Percentiles rank a stretch among this genome's conserved stretches.
Evolutionary conservation across 2,888 invertebrate genomes (phyloP).

Genomic region (Nomada goodeniana): DNA sequence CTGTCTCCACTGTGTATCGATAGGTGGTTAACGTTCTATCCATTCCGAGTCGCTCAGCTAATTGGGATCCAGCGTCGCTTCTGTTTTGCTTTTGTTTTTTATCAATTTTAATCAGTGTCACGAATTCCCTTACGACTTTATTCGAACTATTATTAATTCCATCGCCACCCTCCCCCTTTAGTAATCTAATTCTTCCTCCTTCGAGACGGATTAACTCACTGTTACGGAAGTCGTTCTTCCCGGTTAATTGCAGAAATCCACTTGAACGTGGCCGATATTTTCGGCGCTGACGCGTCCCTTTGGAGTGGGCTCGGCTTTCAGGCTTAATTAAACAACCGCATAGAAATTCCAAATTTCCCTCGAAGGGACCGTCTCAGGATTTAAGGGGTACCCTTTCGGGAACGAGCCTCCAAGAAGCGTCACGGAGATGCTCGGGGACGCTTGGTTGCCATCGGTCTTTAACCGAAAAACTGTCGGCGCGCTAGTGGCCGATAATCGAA

Average conservation of each 20-base stretch:
- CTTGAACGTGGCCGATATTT: constrained; percentile 29
- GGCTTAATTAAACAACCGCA: constrained; percentile 40
- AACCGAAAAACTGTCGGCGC: constrained; percentile 72
- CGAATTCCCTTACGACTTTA: too few relatives aligned
- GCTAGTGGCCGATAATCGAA: constrained; percentile 71
- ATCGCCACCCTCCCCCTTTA: neutral
- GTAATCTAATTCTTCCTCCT: neutral
- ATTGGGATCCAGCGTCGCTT: neutral
- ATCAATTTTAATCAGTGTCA: too few relatives aligned
- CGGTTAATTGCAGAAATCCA: constrained; percentile 39
- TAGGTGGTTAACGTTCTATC: neutral
- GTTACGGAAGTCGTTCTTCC: neutral
- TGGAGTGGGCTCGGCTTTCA: constrained; percentile 11
- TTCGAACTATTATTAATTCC: neutral
- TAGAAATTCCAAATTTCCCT: constrained; percentile 45
- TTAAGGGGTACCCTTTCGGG: constrained; percentile 27
- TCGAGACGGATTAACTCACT: neutral
- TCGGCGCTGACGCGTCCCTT: constrained; percentile 1
- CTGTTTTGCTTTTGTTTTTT: too few relatives aligned
- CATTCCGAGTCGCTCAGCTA: neutral
- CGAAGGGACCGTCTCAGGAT: constrained; percentile 34
- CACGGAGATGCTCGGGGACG: constrained; percentile 1
- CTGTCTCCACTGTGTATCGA: neutral
- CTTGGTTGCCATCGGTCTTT: constrained; percentile 58
- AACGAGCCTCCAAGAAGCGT: constrained; percentile 12